phyloP scores from a whole-genome alignment of 2,797 vertebrate species.

The Emydoidea blandingii region DNA sequence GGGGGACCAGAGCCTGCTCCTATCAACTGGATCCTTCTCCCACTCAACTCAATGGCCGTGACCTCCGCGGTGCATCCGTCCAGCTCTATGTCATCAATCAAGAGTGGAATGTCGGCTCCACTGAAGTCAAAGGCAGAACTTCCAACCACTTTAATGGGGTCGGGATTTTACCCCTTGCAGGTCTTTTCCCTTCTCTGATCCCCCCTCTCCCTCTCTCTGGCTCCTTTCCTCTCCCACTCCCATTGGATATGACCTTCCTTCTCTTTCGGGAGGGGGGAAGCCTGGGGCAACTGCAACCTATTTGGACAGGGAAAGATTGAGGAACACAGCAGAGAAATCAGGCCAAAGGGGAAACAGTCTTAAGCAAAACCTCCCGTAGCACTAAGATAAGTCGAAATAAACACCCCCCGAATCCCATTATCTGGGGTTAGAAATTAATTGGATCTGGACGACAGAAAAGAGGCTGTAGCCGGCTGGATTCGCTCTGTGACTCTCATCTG shows the following conservation, averaged over 20 bases:
- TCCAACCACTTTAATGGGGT: accelerated
- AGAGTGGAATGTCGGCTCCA: too few species aligned
- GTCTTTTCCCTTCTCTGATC: not conserved
- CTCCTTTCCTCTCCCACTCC: too few species aligned
- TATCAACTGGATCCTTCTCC: accelerated
- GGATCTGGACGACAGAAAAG: accelerated
- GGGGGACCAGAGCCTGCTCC: too few species aligned
- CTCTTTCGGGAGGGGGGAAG: not conserved
- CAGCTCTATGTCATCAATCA: too few species aligned
- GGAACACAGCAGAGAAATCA: not conserved
- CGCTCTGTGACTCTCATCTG: accelerated
- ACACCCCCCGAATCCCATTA: accelerated
- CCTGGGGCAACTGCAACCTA: accelerated
- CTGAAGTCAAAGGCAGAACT: too few species aligned
- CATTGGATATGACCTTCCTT: not conserved
- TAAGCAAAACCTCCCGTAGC: not conserved
- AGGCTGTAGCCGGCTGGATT: not conserved
- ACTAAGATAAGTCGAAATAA: not conserved
- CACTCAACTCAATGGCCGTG: not conserved
- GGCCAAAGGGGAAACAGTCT: accelerated
- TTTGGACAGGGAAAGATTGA: accelerated
- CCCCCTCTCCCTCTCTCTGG: not conserved
- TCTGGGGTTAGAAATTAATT: not conserved
- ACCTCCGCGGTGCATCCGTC: too few species aligned
- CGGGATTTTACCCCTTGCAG: not conserved